These are phyloP conservation scores for Pandion haliaetus DNA, from an alignment of 2,113 vertebrate species.

Conservation along the genomic window DNA sequence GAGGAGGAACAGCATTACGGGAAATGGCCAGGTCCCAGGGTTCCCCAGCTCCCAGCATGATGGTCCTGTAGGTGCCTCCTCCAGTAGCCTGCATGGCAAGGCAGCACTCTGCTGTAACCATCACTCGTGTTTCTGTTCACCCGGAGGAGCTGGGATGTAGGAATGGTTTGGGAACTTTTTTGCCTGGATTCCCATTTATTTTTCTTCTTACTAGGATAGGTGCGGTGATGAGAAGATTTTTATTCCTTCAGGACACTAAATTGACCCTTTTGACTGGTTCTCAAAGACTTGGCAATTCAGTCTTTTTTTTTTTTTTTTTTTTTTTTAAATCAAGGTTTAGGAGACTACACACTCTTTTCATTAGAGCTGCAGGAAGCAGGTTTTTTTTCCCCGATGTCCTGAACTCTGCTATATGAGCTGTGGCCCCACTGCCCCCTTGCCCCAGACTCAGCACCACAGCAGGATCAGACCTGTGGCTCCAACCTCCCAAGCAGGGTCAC, in stretches of 20 bases:
- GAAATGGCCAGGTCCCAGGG: background rate
- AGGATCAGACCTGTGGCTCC: too few relatives aligned
- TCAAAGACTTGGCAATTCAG: too few relatives aligned
- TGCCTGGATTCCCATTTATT: background rate
- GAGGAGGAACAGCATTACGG: background rate
- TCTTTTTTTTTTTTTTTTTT: background rate
- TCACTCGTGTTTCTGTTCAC: background rate
- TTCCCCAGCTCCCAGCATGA: background rate
- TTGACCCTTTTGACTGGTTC: background rate
- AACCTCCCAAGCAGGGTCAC: background rate
- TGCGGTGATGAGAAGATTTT: background rate
- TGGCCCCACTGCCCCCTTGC: background rate
- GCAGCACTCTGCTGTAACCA: background rate
- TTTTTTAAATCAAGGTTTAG: background rate
- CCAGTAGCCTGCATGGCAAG: rapidly evolving
- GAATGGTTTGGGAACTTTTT: background rate
- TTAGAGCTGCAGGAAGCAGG: background rate
- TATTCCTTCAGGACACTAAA: background rate
- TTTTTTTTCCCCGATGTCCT: too few relatives aligned
- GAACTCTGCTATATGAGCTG: rapidly evolving
- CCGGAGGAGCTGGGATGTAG: background rate
- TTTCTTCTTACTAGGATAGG: background rate
- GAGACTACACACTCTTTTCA: background rate
- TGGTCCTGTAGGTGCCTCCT: background rate
- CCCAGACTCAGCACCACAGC: background rate